phyloP scores from a whole-genome alignment of 2,797 vertebrate species.

The Pitangus sulphuratus region DNA sequence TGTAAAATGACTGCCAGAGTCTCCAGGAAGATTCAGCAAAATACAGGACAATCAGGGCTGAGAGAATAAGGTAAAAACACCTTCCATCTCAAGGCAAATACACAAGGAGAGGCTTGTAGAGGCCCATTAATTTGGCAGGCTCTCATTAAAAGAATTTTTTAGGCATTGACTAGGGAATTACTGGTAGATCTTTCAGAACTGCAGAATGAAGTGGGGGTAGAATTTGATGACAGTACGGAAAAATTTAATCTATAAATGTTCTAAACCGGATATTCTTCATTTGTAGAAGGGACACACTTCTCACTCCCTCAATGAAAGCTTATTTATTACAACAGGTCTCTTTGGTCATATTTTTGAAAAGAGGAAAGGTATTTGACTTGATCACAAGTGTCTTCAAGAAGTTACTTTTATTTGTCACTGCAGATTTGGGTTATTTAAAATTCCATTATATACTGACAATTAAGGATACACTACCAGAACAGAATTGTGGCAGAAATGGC shows the following conservation, averaged over 20 bases:
- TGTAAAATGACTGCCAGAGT: not conserved
- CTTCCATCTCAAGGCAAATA: not conserved
- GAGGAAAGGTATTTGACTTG: not conserved
- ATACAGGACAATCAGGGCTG: not conserved
- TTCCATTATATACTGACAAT: not conserved
- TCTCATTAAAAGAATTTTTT: not conserved
- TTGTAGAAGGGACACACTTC: not conserved
- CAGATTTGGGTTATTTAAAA: not conserved
- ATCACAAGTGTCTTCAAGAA: not conserved
- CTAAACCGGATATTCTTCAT: not conserved
- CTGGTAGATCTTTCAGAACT: not conserved
- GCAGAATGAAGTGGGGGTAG: not conserved
- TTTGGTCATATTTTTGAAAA: not conserved
- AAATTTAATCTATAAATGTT: not conserved
- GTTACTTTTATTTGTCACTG: not conserved
- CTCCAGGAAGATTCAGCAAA: not conserved
- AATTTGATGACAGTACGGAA: not conserved
- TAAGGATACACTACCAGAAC: not conserved
- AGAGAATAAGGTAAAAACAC: not conserved
- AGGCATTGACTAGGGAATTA: not conserved
- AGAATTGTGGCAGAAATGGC: not conserved
- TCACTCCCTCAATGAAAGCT: not conserved
- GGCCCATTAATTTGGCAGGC: not conserved
- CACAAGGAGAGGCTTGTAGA: not conserved
- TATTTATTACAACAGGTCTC: not conserved